A percentile compares a stretch with the other conserved stretches of the same genome.
Conservation (phyloP, 2,113 vertebrate species). For the Urocolius indicus region DNA sequence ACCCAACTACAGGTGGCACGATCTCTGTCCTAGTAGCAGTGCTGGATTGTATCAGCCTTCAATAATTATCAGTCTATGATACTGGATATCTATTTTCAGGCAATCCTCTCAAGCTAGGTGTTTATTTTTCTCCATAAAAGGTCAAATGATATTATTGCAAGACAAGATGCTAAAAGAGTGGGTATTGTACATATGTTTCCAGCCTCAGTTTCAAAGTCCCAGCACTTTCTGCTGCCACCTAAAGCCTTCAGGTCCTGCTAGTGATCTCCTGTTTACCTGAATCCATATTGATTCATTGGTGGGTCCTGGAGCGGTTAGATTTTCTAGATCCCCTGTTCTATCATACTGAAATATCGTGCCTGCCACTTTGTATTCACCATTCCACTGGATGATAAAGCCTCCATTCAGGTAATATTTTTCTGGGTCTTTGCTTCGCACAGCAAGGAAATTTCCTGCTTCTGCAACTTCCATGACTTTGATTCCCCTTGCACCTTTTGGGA, state of each 20-base stretch:
- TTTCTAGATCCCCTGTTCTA: conserved; percentile 92
- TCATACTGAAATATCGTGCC: conserved; percentile 91
- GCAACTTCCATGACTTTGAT: conserved; percentile 90
- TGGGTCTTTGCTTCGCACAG: conserved; percentile 84
- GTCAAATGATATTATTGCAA: not conserved
- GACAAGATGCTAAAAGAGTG: not conserved
- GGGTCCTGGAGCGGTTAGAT: conserved; percentile 91
- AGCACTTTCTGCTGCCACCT: not conserved
- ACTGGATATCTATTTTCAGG: not conserved
- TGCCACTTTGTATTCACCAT: conserved; percentile 92
- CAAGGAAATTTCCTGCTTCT: conserved; percentile 95
- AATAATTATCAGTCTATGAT: not conserved
- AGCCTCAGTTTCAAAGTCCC: not conserved
- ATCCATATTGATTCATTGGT: conserved; percentile 91
- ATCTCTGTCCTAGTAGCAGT: not conserved
- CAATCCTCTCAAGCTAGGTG: not conserved
- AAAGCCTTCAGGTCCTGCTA: not conserved
- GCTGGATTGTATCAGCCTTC: not conserved
- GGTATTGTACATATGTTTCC: not conserved
- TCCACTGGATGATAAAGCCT: conserved; percentile 98
- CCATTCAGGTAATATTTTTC: conserved; percentile 95
- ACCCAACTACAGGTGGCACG: not conserved
- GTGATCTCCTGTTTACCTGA: conserved; percentile 80
- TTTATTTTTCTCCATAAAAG: not conserved
- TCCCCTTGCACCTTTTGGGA: conserved; percentile 93